phyloP scores from a whole-genome alignment of 2,113 vertebrate species.

The Opisthocomus hoazin region DNA sequence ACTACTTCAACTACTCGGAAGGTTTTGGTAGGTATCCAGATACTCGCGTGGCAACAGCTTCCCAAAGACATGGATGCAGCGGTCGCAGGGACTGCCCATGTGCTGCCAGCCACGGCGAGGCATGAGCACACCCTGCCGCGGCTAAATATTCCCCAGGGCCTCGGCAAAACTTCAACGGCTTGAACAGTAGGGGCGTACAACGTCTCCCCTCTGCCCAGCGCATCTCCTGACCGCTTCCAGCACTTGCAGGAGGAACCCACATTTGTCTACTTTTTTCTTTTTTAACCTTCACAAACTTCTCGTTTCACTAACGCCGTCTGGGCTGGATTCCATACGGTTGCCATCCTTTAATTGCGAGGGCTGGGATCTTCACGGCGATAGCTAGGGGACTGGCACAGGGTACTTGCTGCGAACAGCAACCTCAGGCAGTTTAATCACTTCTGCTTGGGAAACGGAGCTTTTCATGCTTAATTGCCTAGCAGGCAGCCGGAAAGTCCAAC shows the following conservation, averaged over 20 bases:
- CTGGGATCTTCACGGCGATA: neutral
- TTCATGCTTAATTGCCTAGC: neutral
- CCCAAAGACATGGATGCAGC: neutral
- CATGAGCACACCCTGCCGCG: neutral
- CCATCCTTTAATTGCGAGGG: neutral
- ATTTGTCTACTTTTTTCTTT: neutral
- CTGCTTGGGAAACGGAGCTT: neutral
- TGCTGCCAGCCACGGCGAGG: rapidly evolving
- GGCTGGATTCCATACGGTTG: neutral
- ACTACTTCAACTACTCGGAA: rapidly evolving
- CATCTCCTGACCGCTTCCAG: neutral
- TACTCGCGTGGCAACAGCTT: neutral
- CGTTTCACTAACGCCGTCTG: neutral
- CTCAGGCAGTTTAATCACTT: neutral
- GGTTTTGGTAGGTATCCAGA: neutral
- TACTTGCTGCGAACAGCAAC: neutral
- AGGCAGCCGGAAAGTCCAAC: neutral
- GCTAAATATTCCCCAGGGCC: neutral
- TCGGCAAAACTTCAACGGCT: neutral
- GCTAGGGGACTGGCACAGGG: neutral
- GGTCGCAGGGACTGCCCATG: neutral
- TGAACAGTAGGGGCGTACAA: neutral
- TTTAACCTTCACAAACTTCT: neutral
- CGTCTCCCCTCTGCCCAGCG: neutral
- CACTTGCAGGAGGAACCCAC: neutral